A percentile compares a stretch with the other conserved stretches of the same genome.
Evolutionary conservation across 2,113 vertebrate genomes (phyloP).

Genomic region (Verasper variegatus): DNA sequence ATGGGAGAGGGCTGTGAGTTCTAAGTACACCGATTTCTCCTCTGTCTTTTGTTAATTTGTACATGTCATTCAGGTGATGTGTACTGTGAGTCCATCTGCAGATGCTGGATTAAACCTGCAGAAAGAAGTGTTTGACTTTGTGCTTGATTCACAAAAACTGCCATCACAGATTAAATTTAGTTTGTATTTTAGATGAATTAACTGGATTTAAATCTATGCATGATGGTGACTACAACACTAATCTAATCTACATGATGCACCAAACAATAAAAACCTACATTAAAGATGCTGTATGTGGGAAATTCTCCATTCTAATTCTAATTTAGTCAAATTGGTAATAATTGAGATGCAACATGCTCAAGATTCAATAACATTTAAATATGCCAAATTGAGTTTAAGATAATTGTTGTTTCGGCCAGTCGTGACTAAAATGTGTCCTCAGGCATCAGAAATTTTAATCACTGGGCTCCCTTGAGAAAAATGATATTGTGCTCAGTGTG

Average conservation of each 20-base stretch:
- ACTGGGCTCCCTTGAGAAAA: conserved; percentile 44
- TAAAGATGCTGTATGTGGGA: too few relatives aligned
- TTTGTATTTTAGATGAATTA: neutral
- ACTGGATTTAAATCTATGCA: neutral
- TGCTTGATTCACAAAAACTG: too few relatives aligned
- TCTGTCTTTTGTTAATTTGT: too few relatives aligned
- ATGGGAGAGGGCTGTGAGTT: too few relatives aligned
- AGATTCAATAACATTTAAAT: conserved; percentile 55
- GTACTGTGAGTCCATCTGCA: too few relatives aligned
- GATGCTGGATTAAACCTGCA: too few relatives aligned
- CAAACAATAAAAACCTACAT: neutral
- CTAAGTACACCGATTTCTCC: too few relatives aligned
- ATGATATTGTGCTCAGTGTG: conserved; percentile 33
- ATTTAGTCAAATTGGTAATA: conserved; percentile 18
- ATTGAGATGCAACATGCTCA: conserved; percentile 38
- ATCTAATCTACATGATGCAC: neutral
- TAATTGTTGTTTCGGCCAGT: conserved; percentile 36
- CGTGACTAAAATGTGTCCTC: conserved; percentile 40
- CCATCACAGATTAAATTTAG: neutral
- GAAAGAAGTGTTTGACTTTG: too few relatives aligned
- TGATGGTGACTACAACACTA: neutral
- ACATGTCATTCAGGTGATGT: too few relatives aligned
- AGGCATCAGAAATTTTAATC: conserved; percentile 58
- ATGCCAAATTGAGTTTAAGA: conserved; percentile 52
- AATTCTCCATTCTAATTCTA: neutral